Evolutionary conservation across 2,113 vertebrate species (phyloP), one percentile per base, ranked within the genome.

Genomic region (Procavia capensis): DNA sequence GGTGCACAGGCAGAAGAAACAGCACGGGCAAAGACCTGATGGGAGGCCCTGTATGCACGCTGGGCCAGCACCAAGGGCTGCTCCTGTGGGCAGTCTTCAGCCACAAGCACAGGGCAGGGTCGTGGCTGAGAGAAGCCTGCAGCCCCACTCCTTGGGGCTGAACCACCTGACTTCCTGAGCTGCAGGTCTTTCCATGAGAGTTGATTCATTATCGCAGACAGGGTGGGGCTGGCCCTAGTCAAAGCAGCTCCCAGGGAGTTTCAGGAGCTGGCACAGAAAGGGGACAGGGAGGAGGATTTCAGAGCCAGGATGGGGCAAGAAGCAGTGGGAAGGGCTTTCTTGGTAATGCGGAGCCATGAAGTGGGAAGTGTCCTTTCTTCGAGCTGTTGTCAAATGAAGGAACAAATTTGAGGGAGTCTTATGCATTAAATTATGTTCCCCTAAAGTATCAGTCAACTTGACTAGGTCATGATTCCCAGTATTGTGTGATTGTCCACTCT

Each of bases 191-290:
- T 66, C 2, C 0, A 39, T 13, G 64, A 19, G 24, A 54, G 76
- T 61, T 85, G 85, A 94, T 97, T 96, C 94, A 95, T 97, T 93
- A 96, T 83, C 39, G 20, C 36, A 85, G 96, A 95, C 94, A 96
- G 89, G 95, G 95, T 24, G 41, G 92, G 92, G 93, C 57, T 14
- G 16, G 54, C 9, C 61, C n/a, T 47, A 45, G 31, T 63, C 36
- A 4, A 41, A 3, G 57, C 29, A 76, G 90, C 66, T 50, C 70
- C 10, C 80, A 83, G 45, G 84, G 34, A 50, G 13, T 66, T 2
- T 70, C 70, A 74, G 36, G 4, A 64, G 8, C 31, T 3, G 8
- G 8, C 22, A 19, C 10, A 1, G 74, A 27, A 19, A 39, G 24
- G 22, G 47, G 7, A 25, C 27, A 54, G 3, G 94, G 47, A 64